Evolutionary conservation across 2,888 invertebrate species (phyloP), one percentile per base, ranked within the genome.

Genomic region (Xiphydria camelus): DNA sequence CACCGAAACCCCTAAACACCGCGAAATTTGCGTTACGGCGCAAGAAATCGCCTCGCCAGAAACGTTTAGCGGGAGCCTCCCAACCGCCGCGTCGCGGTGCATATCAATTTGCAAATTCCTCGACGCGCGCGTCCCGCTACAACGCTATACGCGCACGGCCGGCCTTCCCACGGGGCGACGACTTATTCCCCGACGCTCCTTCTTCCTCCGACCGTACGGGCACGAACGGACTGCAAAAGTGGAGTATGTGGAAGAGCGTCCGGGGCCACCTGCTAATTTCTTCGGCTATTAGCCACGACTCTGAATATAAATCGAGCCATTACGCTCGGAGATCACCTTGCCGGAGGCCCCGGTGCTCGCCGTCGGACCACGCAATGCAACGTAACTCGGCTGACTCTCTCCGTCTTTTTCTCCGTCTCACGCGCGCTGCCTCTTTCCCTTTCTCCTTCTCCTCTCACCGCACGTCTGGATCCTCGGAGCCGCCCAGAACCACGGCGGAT

Each of bases 301-400:
- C 60, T 62, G 66, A 67, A 66, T 68, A 66, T 68, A 66, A 66
- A 66, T 65, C 66, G 64, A 62, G 58, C 61, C 56, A 65, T 66
- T 68, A 66, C 59, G 53, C 42, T 19, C 25, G 18, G 20, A 34
- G 42, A 42, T 42, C 42, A 34, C 36, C 36, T 36, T 25, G 42
- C 42, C 42, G 21, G 36, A 37, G 42, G 42, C 42, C 29, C 21
- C 39, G 17, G 18, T 15, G 26, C 20, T 18, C 26, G n/a, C 21
- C 20, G 36, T 25, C 15, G 31, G 41, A 21, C 41, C 17, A 33
- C 40, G 40, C 29, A 29, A 31, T 31, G 21, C 32, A 20, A 6
- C 14, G 14, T 10, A 14, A 50, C 55, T 46, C 49, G 44, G 31
- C 50, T 50, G 55, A 51, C 39, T 29, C 34, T 50, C 39, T 35